A percentile compares a stretch with the other conserved stretches of the same genome.
Evolutionary conservation across 2,888 invertebrate genomes (phyloP).

Genomic region (Invenusta paracnida): DNA sequence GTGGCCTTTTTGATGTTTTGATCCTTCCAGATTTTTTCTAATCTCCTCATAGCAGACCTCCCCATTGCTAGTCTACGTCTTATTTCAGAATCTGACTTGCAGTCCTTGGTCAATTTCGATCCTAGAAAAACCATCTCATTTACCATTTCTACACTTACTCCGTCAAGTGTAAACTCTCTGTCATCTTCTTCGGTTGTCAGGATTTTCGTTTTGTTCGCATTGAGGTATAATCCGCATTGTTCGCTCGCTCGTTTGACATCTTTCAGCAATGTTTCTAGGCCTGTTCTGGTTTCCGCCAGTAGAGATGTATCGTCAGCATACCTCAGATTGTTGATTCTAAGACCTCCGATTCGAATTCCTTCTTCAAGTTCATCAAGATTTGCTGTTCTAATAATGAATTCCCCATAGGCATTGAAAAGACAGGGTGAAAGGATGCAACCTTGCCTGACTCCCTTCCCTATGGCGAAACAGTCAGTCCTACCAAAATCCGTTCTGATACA

Average conservation of each 20-base stretch:
- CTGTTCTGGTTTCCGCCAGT: not conserved
- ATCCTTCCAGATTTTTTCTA: not conserved
- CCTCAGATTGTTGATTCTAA: not conserved
- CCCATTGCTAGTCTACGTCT: not conserved
- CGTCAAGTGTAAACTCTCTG: not conserved
- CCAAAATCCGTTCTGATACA: not conserved
- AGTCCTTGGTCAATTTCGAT: not conserved
- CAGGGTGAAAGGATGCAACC: not conserved
- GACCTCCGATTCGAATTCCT: not conserved
- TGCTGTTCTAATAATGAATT: not conserved
- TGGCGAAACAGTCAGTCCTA: not conserved
- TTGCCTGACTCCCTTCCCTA: not conserved
- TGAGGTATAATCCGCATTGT: not conserved
- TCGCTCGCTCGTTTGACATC: not conserved
- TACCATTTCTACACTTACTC: not conserved
- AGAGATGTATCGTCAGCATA: not conserved
- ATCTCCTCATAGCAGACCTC: not conserved
- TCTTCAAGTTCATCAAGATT: not conserved
- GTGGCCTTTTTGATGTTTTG: no score
- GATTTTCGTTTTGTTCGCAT: not conserved
- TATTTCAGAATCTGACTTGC: not conserved
- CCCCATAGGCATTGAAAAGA: not conserved
- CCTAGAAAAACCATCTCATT: not conserved
- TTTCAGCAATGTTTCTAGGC: not conserved
- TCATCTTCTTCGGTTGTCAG: not conserved